Conservation (phyloP, 2,888 invertebrate genomes). For the Slavum lentiscoides region DNA sequence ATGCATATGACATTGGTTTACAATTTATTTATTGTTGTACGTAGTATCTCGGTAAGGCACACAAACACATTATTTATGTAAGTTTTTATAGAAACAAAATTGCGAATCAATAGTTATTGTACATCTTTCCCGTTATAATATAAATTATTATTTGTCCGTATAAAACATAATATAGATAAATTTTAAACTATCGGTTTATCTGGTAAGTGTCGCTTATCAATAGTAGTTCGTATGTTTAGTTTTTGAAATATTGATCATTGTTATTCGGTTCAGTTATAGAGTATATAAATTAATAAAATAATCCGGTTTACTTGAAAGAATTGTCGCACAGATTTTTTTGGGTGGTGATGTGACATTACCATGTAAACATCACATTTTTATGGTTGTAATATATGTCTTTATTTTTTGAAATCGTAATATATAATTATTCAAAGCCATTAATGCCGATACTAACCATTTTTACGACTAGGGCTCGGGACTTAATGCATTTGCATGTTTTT, state of each 20-base stretch:
- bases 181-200: background rate
- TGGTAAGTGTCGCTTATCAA: background rate
- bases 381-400: too few species aligned
- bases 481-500: too few species aligned
- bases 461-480: too few species aligned
- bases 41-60: background rate
- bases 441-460: too few species aligned
- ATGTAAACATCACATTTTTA: too few species aligned
- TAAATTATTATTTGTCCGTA: background rate
- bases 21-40: too few species aligned
- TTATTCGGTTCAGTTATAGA: background rate
- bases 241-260: constrained; percentile 1
- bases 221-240: background rate
- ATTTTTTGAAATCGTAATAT: too few species aligned
- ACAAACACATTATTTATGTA: background rate
- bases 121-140: background rate
- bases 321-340: too few species aligned
- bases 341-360: too few species aligned
- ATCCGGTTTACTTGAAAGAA: too few species aligned
- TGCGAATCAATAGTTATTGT: background rate
- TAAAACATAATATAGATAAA: background rate
- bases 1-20: too few species aligned
- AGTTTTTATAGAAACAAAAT: constrained; percentile 2
- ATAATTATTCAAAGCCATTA: too few species aligned
- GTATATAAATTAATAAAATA: background rate